Percentiles rank a stretch among this genome's conserved stretches.
phyloP scores from a whole-genome alignment of 2,113 vertebrate species.

The Pachyramphus minor region DNA sequence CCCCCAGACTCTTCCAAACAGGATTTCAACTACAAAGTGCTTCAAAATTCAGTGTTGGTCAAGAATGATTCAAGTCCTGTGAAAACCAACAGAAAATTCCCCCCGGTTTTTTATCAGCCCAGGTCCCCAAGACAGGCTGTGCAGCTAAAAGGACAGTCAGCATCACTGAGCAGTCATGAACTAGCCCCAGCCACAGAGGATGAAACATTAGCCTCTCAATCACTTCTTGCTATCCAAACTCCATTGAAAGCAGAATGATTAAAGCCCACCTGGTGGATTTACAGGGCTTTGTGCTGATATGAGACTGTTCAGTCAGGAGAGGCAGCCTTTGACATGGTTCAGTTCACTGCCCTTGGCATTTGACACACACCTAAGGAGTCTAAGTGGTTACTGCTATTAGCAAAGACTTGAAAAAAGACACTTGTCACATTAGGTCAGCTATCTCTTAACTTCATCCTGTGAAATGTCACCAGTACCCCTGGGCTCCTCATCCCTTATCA shows the following conservation, averaged over 20 bases:
- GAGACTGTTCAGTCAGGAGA: conserved; percentile 44
- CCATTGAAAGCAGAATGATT: conserved; percentile 65
- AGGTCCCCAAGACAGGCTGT: neutral
- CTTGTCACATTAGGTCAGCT: conserved; percentile 67
- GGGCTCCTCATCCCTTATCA: conserved; percentile 52
- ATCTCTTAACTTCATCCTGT: conserved; percentile 68
- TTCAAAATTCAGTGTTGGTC: neutral
- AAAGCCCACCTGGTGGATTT: conserved; percentile 62
- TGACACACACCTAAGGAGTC: conserved; percentile 58
- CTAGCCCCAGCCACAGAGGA: neutral
- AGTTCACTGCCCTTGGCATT: conserved; percentile 56
- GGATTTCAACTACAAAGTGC: neutral
- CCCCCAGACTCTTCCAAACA: neutral
- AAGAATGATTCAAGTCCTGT: neutral
- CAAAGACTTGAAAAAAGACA: conserved; percentile 69
- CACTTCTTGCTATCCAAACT: conserved; percentile 34
- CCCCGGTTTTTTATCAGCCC: neutral
- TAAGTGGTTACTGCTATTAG: conserved; percentile 71
- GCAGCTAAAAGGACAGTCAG: neutral
- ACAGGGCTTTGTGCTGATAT: conserved; percentile 64
- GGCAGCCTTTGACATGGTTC: conserved; percentile 52
- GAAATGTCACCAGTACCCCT: conserved; percentile 66
- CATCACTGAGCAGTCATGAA: neutral
- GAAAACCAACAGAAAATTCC: neutral
- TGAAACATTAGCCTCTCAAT: conserved; percentile 29